These are phyloP conservation scores for Aporophyla lueneburgensis DNA, from an alignment of 2,888 invertebrate species.

Conservation along the genomic window DNA sequence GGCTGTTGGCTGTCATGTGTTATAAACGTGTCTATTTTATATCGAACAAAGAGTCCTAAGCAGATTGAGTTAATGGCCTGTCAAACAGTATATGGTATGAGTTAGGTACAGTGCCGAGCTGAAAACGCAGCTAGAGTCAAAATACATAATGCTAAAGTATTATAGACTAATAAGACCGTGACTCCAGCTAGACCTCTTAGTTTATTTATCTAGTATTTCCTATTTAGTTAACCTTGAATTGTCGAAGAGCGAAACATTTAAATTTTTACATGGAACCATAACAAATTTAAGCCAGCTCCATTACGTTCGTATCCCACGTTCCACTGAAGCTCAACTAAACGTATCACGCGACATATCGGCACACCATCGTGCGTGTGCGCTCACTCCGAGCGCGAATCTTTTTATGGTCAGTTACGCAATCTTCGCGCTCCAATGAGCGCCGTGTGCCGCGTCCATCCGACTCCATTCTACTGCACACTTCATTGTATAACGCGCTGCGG, in stretches of 20 bases:
- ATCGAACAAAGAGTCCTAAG: too few species aligned
- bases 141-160: too few species aligned
- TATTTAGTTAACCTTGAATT: not conserved
- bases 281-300: not conserved
- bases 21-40: not conserved
- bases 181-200: not conserved
- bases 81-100: not conserved
- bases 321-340: constrained; percentile 23
- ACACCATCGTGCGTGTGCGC: constrained; percentile 58
- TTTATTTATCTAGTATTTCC: not conserved
- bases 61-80: not conserved
- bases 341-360: constrained; percentile 54
- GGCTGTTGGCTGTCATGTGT: constrained; percentile 6
- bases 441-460: constrained; percentile 42
- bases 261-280: not conserved
- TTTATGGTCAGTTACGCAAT: constrained; percentile 69
- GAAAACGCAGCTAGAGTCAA: not conserved
- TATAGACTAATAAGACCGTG: too few species aligned
- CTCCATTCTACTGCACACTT: constrained; percentile 45
- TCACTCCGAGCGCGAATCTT: constrained; percentile 64
- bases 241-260: not conserved
- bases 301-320: constrained; percentile 8
- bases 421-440: constrained; percentile 52
- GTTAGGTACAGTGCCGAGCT: not conserved
- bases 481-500: constrained; percentile 52